These are phyloP conservation scores for Drosophila subobscura DNA, from an alignment of 1,140 invertebrate species.

Conservation along the genomic window DNA sequence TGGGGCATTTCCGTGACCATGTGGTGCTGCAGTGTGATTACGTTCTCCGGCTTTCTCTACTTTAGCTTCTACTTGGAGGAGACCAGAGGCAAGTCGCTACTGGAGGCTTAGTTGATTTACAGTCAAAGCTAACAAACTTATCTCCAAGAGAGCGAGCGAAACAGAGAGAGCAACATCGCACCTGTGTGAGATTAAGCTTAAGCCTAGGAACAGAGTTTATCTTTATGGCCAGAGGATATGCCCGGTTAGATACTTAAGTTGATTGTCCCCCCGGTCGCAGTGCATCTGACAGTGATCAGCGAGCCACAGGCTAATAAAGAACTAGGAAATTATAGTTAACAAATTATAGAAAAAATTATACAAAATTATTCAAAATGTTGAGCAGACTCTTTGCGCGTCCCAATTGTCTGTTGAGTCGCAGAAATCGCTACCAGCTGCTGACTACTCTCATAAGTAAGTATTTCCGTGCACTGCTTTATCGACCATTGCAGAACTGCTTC, in stretches of 20 bases:
- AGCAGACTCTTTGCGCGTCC: constrained; percentile 33
- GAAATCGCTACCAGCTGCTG: constrained; percentile 66
- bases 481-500: not conserved
- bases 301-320: constrained; percentile 29
- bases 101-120: constrained; percentile 41
- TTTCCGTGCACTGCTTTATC: not conserved
- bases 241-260: constrained; percentile 22
- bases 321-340: not conserved
- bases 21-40: constrained; percentile 51
- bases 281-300: constrained; percentile 21
- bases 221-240: constrained; percentile 25
- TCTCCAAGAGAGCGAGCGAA: not conserved
- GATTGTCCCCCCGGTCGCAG: not conserved
- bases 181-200: constrained; percentile 24
- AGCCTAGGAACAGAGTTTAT: constrained; percentile 9
- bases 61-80: constrained; percentile 53
- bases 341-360: not conserved
- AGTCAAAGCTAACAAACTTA: constrained; percentile 25
- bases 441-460: constrained; percentile 64
- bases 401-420: constrained; percentile 55
- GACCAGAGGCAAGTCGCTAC: constrained; percentile 74
- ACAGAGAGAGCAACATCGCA: constrained; percentile 1
- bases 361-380: constrained; percentile 46
- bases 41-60: constrained; percentile 42
- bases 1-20: constrained; percentile 57